Conservation (phyloP, 2,888 invertebrate species). For the Marronus borbonicus region DNA sequence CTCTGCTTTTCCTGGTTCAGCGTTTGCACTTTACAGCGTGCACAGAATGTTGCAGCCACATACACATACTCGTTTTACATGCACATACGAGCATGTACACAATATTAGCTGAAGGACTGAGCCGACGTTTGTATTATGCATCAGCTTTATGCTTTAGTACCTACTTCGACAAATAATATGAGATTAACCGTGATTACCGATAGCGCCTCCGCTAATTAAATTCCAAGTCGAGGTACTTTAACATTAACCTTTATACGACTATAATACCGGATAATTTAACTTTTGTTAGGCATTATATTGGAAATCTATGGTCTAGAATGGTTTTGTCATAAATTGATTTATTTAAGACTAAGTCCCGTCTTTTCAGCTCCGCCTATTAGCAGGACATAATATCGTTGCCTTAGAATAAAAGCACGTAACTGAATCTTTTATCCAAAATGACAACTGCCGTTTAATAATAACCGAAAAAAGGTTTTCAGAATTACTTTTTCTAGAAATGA, state of each 20-base stretch:
- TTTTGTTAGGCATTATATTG: not conserved
- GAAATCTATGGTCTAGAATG: too few relatives aligned
- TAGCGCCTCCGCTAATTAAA: slow-evolving; percentile 22
- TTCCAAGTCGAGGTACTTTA: slow-evolving; percentile 26
- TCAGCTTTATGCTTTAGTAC: slow-evolving; percentile 39
- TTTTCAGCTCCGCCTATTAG: too few relatives aligned
- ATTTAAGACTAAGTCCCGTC: too few relatives aligned
- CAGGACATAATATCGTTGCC: too few relatives aligned
- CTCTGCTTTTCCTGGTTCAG: slow-evolving; percentile 12
- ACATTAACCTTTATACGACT: slow-evolving; percentile 8
- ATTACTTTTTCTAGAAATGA: too few relatives aligned
- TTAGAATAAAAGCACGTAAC: too few relatives aligned
- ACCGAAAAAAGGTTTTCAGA: too few relatives aligned
- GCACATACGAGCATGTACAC: slow-evolving; percentile 16
- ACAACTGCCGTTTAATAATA: too few relatives aligned
- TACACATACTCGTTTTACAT: slow-evolving; percentile 23
- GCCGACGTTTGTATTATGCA: slow-evolving; percentile 35
- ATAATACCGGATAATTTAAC: not conserved
- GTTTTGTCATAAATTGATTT: too few relatives aligned
- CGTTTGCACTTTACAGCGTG: slow-evolving; percentile 8
- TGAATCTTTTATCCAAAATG: too few relatives aligned
- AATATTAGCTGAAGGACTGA: slow-evolving; percentile 39
- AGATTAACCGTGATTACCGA: slow-evolving; percentile 26
- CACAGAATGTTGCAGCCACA: slow-evolving; percentile 19
- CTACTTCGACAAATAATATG: slow-evolving; percentile 35